A percentile compares a stretch with the other conserved stretches of the same genome.
Conservation (phyloP, 2,888 invertebrate species). For the Hipparchia sbordonii region DNA sequence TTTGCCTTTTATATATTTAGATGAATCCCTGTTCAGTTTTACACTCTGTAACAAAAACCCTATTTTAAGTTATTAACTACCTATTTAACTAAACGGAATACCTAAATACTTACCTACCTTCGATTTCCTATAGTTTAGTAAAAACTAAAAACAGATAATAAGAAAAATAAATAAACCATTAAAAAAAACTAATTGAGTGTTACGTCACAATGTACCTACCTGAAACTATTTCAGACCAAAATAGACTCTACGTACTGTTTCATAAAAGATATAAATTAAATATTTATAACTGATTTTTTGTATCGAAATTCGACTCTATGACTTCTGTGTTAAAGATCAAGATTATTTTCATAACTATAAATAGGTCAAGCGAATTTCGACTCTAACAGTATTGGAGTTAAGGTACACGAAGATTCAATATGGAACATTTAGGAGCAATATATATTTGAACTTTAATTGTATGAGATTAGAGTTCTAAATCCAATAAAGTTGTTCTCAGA, state of each 20-base stretch:
- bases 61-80: too few relatives aligned
- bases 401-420: not conserved
- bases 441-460: conserved; percentile 36
- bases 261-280: not conserved
- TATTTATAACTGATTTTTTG: not conserved
- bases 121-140: conserved; percentile 10
- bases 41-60: not conserved
- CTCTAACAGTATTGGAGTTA: not conserved
- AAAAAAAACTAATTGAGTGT: conserved; percentile 36
- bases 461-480: conserved; percentile 40
- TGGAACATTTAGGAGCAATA: conserved; percentile 20
- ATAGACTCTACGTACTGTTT: not conserved
- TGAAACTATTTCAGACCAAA: not conserved
- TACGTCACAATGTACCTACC: conserved; percentile 30
- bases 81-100: not conserved
- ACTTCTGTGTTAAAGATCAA: not conserved
- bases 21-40: too few relatives aligned
- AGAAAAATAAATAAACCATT: conserved; percentile 28
- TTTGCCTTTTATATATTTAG: too few relatives aligned
- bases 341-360: not conserved
- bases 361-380: conserved; percentile 2
- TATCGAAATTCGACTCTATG: conserved; percentile 7
- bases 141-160: conserved; percentile 13
- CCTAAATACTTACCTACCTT: not conserved
- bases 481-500: conserved; percentile 36